phyloP scores from a whole-genome alignment of 2,888 invertebrate genomes.

The Tetramorium bicarinatum region DNA sequence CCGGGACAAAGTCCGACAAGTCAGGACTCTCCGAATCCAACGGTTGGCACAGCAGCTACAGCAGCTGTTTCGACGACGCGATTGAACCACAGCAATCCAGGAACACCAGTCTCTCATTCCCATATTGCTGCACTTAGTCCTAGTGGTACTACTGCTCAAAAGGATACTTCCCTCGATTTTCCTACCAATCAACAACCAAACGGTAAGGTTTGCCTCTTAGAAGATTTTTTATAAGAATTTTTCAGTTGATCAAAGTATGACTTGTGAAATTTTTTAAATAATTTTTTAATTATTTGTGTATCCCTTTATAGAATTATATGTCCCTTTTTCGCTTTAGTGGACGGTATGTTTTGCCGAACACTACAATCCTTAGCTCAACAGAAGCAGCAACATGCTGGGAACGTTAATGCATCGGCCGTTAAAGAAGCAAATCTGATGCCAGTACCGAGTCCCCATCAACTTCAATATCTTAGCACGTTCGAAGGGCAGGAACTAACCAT shows the following conservation, averaged over 20 bases:
- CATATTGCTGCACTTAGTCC: slow-evolving; percentile 85
- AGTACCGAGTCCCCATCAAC: slow-evolving; percentile 98
- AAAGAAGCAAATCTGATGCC: slow-evolving; percentile 97
- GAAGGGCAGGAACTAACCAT: slow-evolving; percentile 98
- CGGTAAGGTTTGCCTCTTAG: slow-evolving; percentile 79
- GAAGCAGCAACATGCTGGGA: slow-evolving; percentile 87
- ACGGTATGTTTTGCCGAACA: slow-evolving; percentile 90
- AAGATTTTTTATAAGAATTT: slow-evolving; percentile 49
- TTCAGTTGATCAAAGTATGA: slow-evolving; percentile 37
- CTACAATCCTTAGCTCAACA: slow-evolving; percentile 89
- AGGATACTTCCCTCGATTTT: slow-evolving; percentile 84
- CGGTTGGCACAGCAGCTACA: slow-evolving; percentile 72
- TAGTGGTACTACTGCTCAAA: slow-evolving; percentile 83
- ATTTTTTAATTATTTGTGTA: slow-evolving; percentile 27
- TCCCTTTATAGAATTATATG: background rate
- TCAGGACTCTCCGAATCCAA: slow-evolving; percentile 88
- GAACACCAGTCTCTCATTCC: slow-evolving; percentile 90
- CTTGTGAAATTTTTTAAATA: slow-evolving; percentile 12
- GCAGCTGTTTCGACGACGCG: slow-evolving; percentile 81
- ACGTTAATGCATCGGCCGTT: slow-evolving; percentile 85
- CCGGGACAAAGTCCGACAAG: slow-evolving; percentile 89
- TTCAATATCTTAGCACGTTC: slow-evolving; percentile 97
- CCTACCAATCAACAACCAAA: slow-evolving; percentile 86
- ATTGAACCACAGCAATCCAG: slow-evolving; percentile 91
- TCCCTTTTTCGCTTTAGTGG: slow-evolving; percentile 84